These are phyloP conservation scores for Probaryconus sp. DNA, from an alignment of 1,140 invertebrate genomes.

Conservation along the genomic window DNA sequence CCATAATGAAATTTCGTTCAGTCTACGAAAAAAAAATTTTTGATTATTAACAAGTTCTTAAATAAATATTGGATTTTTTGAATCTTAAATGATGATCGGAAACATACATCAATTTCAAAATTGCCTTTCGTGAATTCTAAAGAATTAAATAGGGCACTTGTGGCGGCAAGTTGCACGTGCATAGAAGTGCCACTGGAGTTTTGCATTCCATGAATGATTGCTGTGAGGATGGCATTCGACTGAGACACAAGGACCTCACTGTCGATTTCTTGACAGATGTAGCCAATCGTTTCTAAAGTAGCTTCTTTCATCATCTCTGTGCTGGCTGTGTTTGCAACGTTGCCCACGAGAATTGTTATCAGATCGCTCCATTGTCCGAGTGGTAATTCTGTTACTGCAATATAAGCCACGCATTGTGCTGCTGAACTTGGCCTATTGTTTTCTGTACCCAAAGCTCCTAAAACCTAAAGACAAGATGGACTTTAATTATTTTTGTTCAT, in stretches of 20 bases:
- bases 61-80: slow-evolving; percentile 2
- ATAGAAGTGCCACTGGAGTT: slow-evolving; percentile 85
- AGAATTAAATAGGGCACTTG: slow-evolving; percentile 97
- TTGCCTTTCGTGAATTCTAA: slow-evolving; percentile 99
- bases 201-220: slow-evolving; percentile 99
- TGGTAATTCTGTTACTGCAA: slow-evolving; percentile 97
- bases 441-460: slow-evolving; percentile 96
- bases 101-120: slow-evolving; percentile 93
- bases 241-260: slow-evolving; percentile 93
- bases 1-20: slow-evolving; percentile 99
- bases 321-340: slow-evolving; percentile 91
- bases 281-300: slow-evolving; percentile 96
- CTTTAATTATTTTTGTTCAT: background rate
- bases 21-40: slow-evolving; percentile 77
- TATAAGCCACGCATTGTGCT: slow-evolving; percentile 98
- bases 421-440: slow-evolving; percentile 95
- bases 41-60: slow-evolving; percentile 12
- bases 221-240: slow-evolving; percentile 98
- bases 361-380: slow-evolving; percentile 91
- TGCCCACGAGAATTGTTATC: slow-evolving; percentile 90
- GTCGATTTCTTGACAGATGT: slow-evolving; percentile 90
- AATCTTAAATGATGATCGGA: background rate
- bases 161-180: slow-evolving; percentile 95
- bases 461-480: slow-evolving; percentile 83
- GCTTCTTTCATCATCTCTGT: slow-evolving; percentile 97